Base-by-base conservation (phyloP, 2,797 vertebrate genomes). In the Coluber constrictor region DNA sequence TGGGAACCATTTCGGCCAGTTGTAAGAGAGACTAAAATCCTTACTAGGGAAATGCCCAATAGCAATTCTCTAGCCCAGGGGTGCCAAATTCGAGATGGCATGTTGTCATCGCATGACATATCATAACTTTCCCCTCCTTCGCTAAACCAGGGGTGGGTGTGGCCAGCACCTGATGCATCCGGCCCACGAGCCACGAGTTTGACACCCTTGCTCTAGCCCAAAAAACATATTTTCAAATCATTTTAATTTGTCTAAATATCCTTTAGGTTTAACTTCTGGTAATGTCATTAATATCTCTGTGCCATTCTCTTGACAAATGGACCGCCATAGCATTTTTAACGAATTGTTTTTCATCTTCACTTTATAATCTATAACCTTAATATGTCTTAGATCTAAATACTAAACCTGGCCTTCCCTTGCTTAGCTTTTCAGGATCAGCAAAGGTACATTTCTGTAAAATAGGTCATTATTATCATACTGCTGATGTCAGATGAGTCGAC, bases 381-480 rank as follows among this genome's bases (percentile, higher is more conserved):
- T 83, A 83, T 10, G 74, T 47, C 74, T 47, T 47, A 25, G 18
- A 47, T 83, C 74, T 25, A 83, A 83, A 43, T 83, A 47, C 37
- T 83, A 47, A 47, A 83, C 37, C 20, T 83, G 37, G 37, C 10
- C 37, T 43, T 83, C 10, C 9, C 74, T 25, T 47, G 4, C 74
- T 47, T 83, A 47, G 20, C 37, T 25, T 83, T 83, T 83, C 25
- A 4, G 20, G 20, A 47, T 83, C 37, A 79, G 70, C 32, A 79
- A 43, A 23, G 32, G 32, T 43, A 43, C 32, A 83, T 83, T 83
- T 83, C 74, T 83, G 74, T 47, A 83, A 83, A 83, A 23, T 83
- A 83, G 74, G 74, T 83, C 74, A 83, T 43, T 83, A 83, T 83
- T 83, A 47, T 83, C 74, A 47, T 83, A 83, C 37, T 83, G 74